Evolutionary conservation across 2,797 vertebrate genomes (phyloP).

Genomic region (Brotula barbata): DNA sequence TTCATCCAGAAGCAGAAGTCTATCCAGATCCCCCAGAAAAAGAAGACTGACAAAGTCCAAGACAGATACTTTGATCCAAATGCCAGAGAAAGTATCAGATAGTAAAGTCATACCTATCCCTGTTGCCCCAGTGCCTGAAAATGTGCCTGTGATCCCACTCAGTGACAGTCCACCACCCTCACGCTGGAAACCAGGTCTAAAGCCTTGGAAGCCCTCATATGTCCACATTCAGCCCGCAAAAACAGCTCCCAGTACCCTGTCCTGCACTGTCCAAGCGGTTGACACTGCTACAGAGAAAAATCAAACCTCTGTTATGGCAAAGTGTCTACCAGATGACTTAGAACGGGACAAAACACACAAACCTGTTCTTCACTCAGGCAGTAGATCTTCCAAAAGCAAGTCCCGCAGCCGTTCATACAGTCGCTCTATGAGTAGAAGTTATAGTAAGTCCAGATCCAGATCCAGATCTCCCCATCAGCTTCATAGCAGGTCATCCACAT

Average conservation of each 20-base stretch:
- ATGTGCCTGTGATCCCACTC: constrained; percentile 86
- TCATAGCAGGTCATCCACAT: constrained; percentile 79
- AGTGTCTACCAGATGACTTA: constrained; percentile 67
- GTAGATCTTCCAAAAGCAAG: constrained; percentile 82
- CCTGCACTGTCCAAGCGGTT: constrained; percentile 64
- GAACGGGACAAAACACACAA: constrained; percentile 73
- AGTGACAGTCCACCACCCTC: constrained; percentile 98
- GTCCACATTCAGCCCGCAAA: constrained; percentile 90
- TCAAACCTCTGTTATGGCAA: constrained; percentile 55
- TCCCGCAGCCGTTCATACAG: constrained; percentile 85
- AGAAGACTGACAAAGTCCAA: constrained; percentile 75
- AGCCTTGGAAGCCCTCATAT: constrained; percentile 98
- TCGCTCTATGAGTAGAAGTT: constrained; percentile 84
- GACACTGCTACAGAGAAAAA: constrained; percentile 66
- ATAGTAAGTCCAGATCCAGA: constrained; percentile 80
- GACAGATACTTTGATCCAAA: constrained; percentile 67
- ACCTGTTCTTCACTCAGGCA: constrained; percentile 75
- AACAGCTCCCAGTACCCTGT: constrained; percentile 70
- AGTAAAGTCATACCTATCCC: constrained; percentile 60
- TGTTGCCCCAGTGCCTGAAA: constrained; percentile 77
- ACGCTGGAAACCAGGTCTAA: constrained; percentile 97
- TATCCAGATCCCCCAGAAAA: constrained; percentile 77
- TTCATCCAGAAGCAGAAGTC: constrained; percentile 66
- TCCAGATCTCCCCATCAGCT: constrained; percentile 77
- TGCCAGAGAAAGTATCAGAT: constrained; percentile 75